Base-by-base conservation (phyloP, 2,888 invertebrate genomes). In the Odontocolon sp. region DNA sequence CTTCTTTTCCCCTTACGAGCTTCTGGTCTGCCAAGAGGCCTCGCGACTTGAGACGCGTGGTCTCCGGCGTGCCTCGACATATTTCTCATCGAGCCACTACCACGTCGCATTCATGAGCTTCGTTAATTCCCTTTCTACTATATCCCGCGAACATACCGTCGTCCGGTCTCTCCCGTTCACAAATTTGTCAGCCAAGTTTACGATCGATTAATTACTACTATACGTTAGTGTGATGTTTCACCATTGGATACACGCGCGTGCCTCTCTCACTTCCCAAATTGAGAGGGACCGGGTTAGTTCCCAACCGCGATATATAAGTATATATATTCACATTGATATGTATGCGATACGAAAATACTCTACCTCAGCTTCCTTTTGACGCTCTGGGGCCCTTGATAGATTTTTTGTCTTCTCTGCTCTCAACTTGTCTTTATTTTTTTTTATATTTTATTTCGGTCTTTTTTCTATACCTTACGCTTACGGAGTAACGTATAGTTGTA, bases 141-240 rank as follows among this genome's bases (percentile, higher is more conserved):
- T 42, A 54, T 56, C 61, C 42, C 33, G 67, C 23, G 59, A 70
- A 74, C 69, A 68, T 64, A 77, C 42, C 67, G 68, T 61, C 64
- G 61, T 23, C 72, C 66, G 68, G 69, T 54, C 36, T 61, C 47
- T 66, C 28, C 69, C 71, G 52, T 73, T 71, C 68, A 63, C 74
- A 50, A 69, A 79, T 79, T 79, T 79, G 79, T 79, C 77, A 79
- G 68, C 66, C 42, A 71, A 72, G 47, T 78, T 79, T 77, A 77
- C 79, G 77, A 79, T 79, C 79, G 74, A 79, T 79, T 79, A 79
- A 79, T 79, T 77, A 79, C 59, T 33, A 14, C 66, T 67, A 59
- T 47, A 28, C 50, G 21, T 42, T 50, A 64, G n/a, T 26, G 47
- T 42, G 23, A 56, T 67, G 59, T 67, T 71, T 31, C 40, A 61